Percentiles rank a stretch among this genome's conserved stretches.
Conservation (phyloP, 2,888 invertebrate species). For the Oxyscelio sp. region DNA sequence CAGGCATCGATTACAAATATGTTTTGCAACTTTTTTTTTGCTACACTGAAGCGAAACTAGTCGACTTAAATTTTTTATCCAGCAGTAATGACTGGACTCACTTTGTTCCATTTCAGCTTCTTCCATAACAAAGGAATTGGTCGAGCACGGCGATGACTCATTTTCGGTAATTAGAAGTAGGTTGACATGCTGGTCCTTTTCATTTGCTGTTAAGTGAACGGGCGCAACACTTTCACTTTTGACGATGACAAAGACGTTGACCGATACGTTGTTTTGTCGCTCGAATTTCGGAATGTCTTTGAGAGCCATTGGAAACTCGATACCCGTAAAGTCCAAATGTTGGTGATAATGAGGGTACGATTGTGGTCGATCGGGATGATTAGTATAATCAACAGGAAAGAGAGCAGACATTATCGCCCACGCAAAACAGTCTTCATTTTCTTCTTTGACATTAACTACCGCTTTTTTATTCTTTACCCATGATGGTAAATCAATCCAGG, state of each 20-base stretch:
- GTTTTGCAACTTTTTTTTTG: neutral
- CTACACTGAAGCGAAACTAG: neutral
- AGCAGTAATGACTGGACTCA: conserved; percentile 5
- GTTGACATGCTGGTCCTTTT: conserved; percentile 10
- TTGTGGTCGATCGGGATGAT: neutral
- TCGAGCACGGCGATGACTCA: too few relatives aligned
- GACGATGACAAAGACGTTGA: conserved; percentile 7
- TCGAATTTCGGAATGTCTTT: conserved; percentile 26
- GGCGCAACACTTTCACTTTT: conserved; percentile 6
- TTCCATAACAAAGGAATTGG: too few relatives aligned
- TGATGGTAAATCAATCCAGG: conserved; percentile 41
- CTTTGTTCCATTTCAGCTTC: too few relatives aligned
- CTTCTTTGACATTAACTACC: conserved; percentile 12
- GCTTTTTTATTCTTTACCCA: conserved; percentile 32
- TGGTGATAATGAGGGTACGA: conserved; percentile 13
- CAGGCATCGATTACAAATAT: conserved; percentile 16
- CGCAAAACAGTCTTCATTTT: conserved; percentile 38
- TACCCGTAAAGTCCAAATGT: conserved; percentile 1
- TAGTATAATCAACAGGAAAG: neutral
- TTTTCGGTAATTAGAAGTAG: neutral
- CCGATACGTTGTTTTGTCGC: conserved; percentile 5
- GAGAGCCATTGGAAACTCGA: conserved; percentile 2
- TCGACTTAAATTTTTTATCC: conserved; percentile 19
- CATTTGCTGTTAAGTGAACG: conserved; percentile 1
- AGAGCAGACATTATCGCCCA: conserved; percentile 41